Evolutionary conservation across 2,113 vertebrate genomes (phyloP).

Genomic region (Vulpes ferrilata): DNA sequence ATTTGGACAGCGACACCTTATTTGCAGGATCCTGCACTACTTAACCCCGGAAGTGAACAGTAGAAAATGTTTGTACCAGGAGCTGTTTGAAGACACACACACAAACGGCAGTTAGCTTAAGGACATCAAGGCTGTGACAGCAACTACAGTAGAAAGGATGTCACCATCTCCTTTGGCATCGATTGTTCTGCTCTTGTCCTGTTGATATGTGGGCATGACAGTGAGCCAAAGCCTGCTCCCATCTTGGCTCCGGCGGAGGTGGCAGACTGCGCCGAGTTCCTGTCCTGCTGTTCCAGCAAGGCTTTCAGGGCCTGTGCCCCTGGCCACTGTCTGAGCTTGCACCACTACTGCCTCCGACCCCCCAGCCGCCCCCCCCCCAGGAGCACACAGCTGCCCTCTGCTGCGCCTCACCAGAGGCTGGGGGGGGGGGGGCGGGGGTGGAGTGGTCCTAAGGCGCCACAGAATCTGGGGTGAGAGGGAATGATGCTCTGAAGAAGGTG

Average conservation of each 20-base stretch:
- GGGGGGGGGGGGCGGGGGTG: neutral
- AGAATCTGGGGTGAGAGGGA: neutral
- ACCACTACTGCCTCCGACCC: accelerated
- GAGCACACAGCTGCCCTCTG: neutral
- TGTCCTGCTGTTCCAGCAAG: neutral
- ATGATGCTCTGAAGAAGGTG: neutral
- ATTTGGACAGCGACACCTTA: constrained; percentile 83
- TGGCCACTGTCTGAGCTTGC: neutral
- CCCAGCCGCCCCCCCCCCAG: neutral
- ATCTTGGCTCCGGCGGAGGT: neutral
- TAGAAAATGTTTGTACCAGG: constrained; percentile 13
- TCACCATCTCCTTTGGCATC: constrained; percentile 72
- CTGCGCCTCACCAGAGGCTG: neutral
- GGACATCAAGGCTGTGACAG: constrained; percentile 39
- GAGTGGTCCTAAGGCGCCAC: neutral
- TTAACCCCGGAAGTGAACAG: constrained; percentile 51
- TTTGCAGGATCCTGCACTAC: constrained; percentile 28
- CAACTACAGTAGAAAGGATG: constrained; percentile 21
- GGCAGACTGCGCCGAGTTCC: neutral
- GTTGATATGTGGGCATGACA: neutral
- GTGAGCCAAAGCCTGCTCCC: neutral
- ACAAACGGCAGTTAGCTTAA: neutral
- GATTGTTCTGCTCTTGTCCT: neutral
- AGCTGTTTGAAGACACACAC: constrained; percentile 69
- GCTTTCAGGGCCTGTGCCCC: neutral